Conservation (phyloP, 1,140 invertebrate genomes). For the Bombus balteatus region DNA sequence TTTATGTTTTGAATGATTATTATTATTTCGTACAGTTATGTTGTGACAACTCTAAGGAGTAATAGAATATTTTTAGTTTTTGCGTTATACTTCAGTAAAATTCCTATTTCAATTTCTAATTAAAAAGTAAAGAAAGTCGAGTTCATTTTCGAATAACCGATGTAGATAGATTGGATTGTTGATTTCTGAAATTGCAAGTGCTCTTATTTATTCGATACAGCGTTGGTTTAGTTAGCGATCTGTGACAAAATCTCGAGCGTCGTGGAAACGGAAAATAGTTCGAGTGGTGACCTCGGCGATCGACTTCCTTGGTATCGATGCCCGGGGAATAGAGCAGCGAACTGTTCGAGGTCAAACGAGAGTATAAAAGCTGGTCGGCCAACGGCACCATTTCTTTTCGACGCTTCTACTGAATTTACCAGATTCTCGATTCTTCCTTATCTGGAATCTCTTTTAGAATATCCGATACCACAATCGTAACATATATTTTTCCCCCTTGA, state of each 20-base stretch:
- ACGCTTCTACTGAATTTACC: neutral
- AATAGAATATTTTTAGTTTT: neutral
- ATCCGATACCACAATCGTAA: neutral
- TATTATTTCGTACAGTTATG: no score
- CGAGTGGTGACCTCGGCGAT: conserved; percentile 58
- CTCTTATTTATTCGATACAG: neutral
- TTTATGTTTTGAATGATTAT: no score
- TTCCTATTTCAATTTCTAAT: neutral
- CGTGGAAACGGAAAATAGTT: conserved; percentile 25
- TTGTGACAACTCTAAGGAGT: no score
- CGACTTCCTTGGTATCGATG: conserved; percentile 65
- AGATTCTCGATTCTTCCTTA: neutral
- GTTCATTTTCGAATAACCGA: neutral
- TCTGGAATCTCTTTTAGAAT: neutral
- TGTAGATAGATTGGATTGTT: neutral
- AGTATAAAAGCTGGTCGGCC: conserved; percentile 46
- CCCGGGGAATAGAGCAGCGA: conserved; percentile 62
- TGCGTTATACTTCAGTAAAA: neutral
- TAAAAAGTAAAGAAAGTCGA: neutral
- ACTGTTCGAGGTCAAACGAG: conserved; percentile 51
- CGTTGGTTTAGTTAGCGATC: neutral
- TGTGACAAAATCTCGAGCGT: neutral
- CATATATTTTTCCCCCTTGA: neutral
- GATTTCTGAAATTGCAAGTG: neutral
- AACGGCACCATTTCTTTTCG: conserved; percentile 26